Evolutionary conservation across 2,888 invertebrate genomes (phyloP), one percentile per base, ranked within the genome.

Genomic region (Apoda limacodes): DNA sequence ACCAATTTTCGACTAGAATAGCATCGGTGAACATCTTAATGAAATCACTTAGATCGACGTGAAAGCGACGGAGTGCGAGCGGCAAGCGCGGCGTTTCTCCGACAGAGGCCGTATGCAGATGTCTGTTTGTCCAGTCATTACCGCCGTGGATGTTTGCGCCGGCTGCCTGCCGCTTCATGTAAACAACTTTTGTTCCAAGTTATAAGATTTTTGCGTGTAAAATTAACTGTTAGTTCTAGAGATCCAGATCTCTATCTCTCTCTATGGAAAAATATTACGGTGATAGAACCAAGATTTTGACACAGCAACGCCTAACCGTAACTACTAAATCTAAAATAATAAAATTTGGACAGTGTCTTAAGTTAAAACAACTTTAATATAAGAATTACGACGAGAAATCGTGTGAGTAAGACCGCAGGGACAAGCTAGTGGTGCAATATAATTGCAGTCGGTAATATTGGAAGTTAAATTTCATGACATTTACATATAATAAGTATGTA

Each of bases 41-140:
- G 43, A 46, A 55, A 52, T 50, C 46, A 32, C 36, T 46, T 17
- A 17, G 7, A 17, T 17, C 7, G 5, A 17, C 5, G 17, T 17
- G 7, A 33, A 45, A 41, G 41, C 34, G 42, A 28, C 32, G 35
- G 25, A 36, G 14, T 35, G 36, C 34, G 46, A 45, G 42, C 49
- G 50, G 49, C 52, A 45, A 45, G 32, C 30, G 38, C 27, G 35
- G 32, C 30, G 24, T 26, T 19, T 22, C 20, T 24, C 15, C 42
- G 45, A 39, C 52, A 46, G 50, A 48, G 57, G 60, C 47, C 52
- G 60, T 82, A 84, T 84, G 84, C 82, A 83, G 82, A 84, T 83
- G 75, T 65, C 64, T 83, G 80, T 84, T 84, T 83, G 83, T 67
- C 67, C 75, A 82, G 82, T 82, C 82, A 83, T 84, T 83, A 82